Evolutionary conservation across 2,888 invertebrate genomes (phyloP), one percentile per base, ranked within the genome.

Genomic region (Ormia ochracea): DNA sequence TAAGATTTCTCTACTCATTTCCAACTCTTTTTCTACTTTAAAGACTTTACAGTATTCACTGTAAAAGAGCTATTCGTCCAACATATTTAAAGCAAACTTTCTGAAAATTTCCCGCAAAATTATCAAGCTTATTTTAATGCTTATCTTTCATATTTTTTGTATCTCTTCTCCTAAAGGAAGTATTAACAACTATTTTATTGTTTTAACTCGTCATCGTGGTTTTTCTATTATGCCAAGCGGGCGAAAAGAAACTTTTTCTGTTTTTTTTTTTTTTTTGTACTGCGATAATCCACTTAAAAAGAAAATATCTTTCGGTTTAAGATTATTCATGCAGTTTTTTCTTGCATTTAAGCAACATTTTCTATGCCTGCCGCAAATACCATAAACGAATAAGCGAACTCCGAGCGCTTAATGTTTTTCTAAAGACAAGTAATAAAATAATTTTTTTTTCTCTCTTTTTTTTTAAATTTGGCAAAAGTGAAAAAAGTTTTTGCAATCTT

Each of bases 251-350:
- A 14, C 1, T 10, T 4, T 9, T 6, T 17, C 4, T 3, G n/a
- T 2, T 38, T 1, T 28, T 45, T 33, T 14, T 14, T 43, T 33
- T 45, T 52, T 33, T 63, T 66, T 33, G 33, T 50, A 6, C 7
- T 31, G 58, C 41, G 41, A 2, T 74, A 66, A 66, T 74, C 66
- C 38, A 23, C 41, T 74, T 66, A 66, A 58, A 66, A 58, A 23
- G 21, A 38, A 66, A 31, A 36, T 36, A 21, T 58, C 58, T 58
- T n/a, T 23, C 45, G 54, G 4, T 73, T 19, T 45, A 33, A 63
- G 38, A 65, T 28, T 45, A 26, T 56, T 45, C 26, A 31, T 26
- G 26, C 3, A 31, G 9, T n/a, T 59, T 14, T 48, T 59, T 33
- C 1, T 7, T 31, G 21, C 38, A 26, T 17, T 21, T 68, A 19